A percentile compares a stretch with the other conserved stretches of the same genome.
These are phyloP conservation scores for Saturnia pavonia DNA, from an alignment of 2,888 invertebrate genomes.

Conservation along the genomic window DNA sequence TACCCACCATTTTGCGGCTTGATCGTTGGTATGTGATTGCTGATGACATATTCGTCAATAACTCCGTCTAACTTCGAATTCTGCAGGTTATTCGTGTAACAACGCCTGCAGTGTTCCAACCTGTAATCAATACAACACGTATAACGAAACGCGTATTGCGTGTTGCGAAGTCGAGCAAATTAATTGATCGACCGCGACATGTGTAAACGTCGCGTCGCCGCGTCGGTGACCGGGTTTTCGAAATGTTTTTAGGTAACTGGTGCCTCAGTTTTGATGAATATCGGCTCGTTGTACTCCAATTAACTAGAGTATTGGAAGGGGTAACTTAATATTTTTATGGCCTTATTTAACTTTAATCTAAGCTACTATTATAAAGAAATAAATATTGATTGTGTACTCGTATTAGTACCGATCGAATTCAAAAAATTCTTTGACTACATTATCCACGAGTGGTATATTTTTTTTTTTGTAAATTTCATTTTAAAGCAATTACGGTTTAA, in stretches of 20 bases:
- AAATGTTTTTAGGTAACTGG: neutral
- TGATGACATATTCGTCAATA: slow-evolving; percentile 77
- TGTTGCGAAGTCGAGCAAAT: neutral
- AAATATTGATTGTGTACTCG: no score
- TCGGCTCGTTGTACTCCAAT: no score
- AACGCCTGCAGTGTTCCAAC: slow-evolving; percentile 86
- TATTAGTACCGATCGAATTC: no score
- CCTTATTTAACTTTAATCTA: no score
- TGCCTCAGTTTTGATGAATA: no score
- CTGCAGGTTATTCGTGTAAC: slow-evolving; percentile 91
- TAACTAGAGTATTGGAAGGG: neutral
- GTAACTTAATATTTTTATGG: no score
- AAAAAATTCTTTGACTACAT: no score
- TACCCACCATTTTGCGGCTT: slow-evolving; percentile 76
- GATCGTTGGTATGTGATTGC: slow-evolving; percentile 71
- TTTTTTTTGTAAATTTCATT: no score
- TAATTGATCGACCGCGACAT: no score
- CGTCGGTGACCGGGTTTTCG: neutral
- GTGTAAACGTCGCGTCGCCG: neutral
- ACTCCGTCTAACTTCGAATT: slow-evolving; percentile 71
- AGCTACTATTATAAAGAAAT: no score
- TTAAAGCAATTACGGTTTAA: no score
- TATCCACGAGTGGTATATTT: no score
- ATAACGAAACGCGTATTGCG: neutral
- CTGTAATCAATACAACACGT: slow-evolving; percentile 47